Base-by-base conservation (phyloP, 2,113 vertebrate species). In the Polypterus senegalus region DNA sequence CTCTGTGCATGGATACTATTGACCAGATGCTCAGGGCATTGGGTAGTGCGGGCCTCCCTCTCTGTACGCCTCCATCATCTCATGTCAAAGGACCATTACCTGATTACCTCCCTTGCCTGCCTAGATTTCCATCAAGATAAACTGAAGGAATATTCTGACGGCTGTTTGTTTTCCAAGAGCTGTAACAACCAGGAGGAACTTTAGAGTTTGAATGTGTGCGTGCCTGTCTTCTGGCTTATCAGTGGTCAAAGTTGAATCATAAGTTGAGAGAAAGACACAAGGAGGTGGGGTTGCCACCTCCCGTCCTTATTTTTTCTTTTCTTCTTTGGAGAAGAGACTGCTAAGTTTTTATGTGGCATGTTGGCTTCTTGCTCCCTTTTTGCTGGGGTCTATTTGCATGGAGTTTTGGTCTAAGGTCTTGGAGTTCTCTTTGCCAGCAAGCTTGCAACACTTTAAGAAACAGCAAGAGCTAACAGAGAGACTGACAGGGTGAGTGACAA, bases 401-500 rank as follows among this genome's bases (percentile, higher is more conserved):
- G 79, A 79, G 81, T 78, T 86, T 66, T 82, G 76, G 77, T 77
- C 77, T 51, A 66, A 72, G 77, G 77, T 75, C 85, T 82, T 76
- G 81, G 78, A 73, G 79, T 73, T 70, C 69, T 71, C 75, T 74
- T 72, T 83, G 81, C 80, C 80, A 80, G 81, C 82, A 77, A 78
- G 68, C 78, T 76, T 74, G 61, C 78, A 74, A 75, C 80, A 78
- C 81, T 84, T 74, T 77, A 82, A 73, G 80, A 79, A 78, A 74
- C 56, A 81, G 77, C 73, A 64, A 60, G 74, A 74, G 78, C 77
- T 70, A 74, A 65, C 79, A 75, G 79, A 67, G 79, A 83, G 82
- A 78, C 74, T 71, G 73, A 72, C 78, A 72, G 83, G 82, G 81
- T 88, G 86, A 87, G 79, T 88, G 87, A 86, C 86, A 87, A 81